Evolutionary conservation across 92 coral and sea anemone genomes (phyloP), one percentile per base, ranked within the genome.

Genomic region (Epizoanthus illoricatus): DNA sequence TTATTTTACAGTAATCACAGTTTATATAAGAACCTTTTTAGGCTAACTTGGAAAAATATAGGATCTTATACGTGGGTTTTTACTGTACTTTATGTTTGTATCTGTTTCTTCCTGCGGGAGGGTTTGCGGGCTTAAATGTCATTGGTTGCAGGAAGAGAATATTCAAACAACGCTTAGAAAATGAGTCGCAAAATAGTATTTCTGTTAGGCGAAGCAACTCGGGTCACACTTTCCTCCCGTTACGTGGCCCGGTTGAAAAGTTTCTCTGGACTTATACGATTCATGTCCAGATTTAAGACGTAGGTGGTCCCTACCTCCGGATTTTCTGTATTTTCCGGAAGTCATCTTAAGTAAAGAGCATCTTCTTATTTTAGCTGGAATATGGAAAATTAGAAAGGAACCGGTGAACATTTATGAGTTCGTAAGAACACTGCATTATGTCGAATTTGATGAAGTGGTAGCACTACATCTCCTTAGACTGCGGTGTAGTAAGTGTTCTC

Each of bases 141-240:
- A 6, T 65, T 65, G 69, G 69, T 65, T 65, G 33, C 39, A 65
- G 69, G 33, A 65, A 65, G 12, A 65, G 33, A 15, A 20, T 65
- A 9, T 36, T 36, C 33, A 28, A 28, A 28, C 33, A 28, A 23
- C 12, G 2, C 20, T 2, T 60, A 0, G 2, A 60, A 6, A 15
- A 60, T 15, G 65, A 15, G 5, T 17, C 0, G 19, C n/a, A 68
- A 15, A 39, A 5, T 68, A 15, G 73, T 68, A 16, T 68, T 68
- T 24, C 8, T 1, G 56, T 69, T 69, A 41, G 56, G 74, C 56
- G 56, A 69, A 17, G 12, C 74, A 40, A 11, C 55, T 41, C 74
- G 74, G 74, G 19, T 41, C 17, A 69, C 45, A 41, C 6, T 69
- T 40, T 69, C 74, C 74, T 69, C 74, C 54, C 74, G 10, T 28